Percentiles rank a stretch among this genome's conserved stretches.
These are phyloP conservation scores for Spizaetus ornatus DNA, from an alignment of 2,113 vertebrate species.

Conservation along the genomic window DNA sequence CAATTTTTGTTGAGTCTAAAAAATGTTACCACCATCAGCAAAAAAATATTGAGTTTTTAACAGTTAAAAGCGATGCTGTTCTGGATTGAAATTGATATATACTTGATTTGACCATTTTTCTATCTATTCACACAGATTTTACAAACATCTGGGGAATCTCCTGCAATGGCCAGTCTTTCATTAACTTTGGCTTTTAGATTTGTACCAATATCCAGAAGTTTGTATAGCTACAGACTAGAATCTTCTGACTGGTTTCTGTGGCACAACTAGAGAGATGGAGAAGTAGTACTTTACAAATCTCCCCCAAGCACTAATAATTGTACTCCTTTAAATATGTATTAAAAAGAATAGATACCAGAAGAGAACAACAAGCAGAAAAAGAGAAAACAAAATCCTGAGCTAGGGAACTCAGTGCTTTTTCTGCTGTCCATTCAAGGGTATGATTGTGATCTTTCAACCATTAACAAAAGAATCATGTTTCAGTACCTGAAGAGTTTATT, in stretches of 20 bases:
- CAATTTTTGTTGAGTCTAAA: background rate
- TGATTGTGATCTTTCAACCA: background rate
- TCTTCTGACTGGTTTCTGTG: background rate
- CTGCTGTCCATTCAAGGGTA: conserved; percentile 47
- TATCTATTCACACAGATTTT: background rate
- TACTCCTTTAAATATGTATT: background rate
- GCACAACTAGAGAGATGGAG: fast-evolving
- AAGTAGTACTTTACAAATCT: background rate
- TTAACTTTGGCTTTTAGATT: background rate
- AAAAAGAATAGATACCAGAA: background rate
- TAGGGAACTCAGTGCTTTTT: background rate
- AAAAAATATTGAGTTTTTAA: background rate
- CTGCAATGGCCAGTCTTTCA: background rate
- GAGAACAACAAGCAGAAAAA: background rate
- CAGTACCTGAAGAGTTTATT: background rate
- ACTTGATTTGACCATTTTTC: background rate
- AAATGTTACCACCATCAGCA: background rate
- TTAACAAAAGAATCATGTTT: background rate
- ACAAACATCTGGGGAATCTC: background rate
- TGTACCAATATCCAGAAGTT: background rate
- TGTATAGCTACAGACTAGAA: background rate
- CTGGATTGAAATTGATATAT: background rate
- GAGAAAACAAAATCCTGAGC: background rate
- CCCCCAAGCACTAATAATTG: background rate
- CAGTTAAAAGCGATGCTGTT: background rate